Evolutionary conservation across 2,797 vertebrate species (phyloP), one percentile per base, ranked within the genome.

Genomic region (Sternotherus odoratus): DNA sequence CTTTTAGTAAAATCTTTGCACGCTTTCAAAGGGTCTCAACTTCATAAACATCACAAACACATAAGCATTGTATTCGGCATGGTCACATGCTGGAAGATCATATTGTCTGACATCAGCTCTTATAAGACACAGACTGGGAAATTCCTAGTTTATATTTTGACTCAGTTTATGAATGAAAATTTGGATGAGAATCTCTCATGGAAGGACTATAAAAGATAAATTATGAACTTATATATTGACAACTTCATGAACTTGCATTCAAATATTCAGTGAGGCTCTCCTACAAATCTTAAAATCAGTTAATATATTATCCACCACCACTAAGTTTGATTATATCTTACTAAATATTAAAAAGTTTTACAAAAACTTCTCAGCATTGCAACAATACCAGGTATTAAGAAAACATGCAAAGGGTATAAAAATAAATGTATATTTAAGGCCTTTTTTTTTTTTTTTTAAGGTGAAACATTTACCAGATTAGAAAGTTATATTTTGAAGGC

Each of bases 21-120:
- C 75, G 36, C 66, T 92, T 92, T 87, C 69, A 82, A 57, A 21
- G 66, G 6, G 54, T 43, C 89, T 43, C 82, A 69, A 12, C 12
- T 84, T 19, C 39, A 93, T 12, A 79, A 89, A 86, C 8, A 74
- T 16, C 13, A 13, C 72, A 74, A 48, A 28, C 72, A 74, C 33
- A 82, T 85, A 90, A 94, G 30, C 90, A 92, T 49, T 86, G 77
- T 81, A 88, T 92, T 94, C 77, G 84, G 63, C 75, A 51, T 72
- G 83, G 63, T 90, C 91, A 96, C 43, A 86, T 57, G 81, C 23
- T 85, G 13, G 19, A 91, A 82, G 56, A 84, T 90, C 87, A 94
- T 23, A 28, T 84, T 95, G 30, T 75, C 85, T 43, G 13, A 28
- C 80, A 80, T 87, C 88, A 87, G 23, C 49, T 92, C n/a, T 48